Evolutionary conservation across 2,113 vertebrate species (phyloP).

Genomic region (Salvelinus namaycush): DNA sequence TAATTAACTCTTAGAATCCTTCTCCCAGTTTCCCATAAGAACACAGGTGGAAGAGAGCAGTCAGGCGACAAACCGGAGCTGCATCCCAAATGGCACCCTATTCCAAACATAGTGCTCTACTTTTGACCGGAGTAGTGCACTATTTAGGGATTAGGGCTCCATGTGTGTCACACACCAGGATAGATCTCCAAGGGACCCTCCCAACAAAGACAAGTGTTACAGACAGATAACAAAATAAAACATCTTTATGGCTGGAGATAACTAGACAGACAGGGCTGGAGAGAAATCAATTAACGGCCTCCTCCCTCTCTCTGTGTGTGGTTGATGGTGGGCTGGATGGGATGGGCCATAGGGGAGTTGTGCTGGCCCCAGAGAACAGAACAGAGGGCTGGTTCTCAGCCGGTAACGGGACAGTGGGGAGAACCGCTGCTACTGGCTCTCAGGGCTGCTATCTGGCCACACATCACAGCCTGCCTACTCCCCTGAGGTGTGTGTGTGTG

Average conservation of each 20-base stretch:
- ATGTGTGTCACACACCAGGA: not conserved
- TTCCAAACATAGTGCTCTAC: no score
- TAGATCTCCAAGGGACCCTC: constrained; percentile 39
- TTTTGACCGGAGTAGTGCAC: no score
- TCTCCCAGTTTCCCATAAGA: constrained; percentile 42
- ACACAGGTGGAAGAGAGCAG: constrained; percentile 4
- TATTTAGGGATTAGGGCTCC: no score
- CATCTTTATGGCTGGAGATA: constrained; percentile 41
- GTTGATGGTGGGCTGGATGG: constrained; percentile 2
- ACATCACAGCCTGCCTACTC: constrained; percentile 48
- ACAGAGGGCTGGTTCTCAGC: constrained; percentile 45
- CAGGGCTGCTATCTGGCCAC: constrained; percentile 39
- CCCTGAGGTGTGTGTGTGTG: constrained; percentile 42
- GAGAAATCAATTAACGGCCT: constrained; percentile 53
- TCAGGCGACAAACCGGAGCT: no score
- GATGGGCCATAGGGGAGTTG: constrained; percentile 11
- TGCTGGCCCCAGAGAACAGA: constrained; percentile 43
- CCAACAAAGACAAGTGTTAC: constrained; percentile 35
- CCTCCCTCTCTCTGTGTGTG: constrained; percentile 16
- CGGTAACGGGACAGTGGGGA: constrained; percentile 37
- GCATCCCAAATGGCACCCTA: no score
- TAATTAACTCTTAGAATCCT: constrained; percentile 48
- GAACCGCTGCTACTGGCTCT: constrained; percentile 29
- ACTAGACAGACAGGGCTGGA: constrained; percentile 22
- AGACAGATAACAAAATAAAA: constrained; percentile 38